Percentiles rank a stretch among this genome's conserved stretches.
phyloP scores from a whole-genome alignment of 2,113 vertebrate species.

The Macaca nemestrina region DNA sequence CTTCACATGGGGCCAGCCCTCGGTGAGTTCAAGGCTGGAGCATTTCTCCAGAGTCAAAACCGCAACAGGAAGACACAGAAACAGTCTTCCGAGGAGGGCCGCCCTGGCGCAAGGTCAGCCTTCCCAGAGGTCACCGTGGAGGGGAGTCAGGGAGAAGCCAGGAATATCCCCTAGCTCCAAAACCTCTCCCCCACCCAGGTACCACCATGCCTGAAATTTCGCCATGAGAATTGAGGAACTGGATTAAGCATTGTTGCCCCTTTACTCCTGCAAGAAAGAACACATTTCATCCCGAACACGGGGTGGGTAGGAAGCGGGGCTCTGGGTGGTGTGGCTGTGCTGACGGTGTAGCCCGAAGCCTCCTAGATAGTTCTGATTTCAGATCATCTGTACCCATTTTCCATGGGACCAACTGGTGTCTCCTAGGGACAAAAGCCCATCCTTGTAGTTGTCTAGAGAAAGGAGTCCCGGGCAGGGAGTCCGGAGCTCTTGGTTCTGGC shows the following conservation, averaged over 20 bases:
- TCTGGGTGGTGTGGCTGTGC: background rate
- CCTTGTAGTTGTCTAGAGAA: background rate
- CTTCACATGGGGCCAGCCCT: conserved; percentile 56
- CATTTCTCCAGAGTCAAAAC: conserved; percentile 73
- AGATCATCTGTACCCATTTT: background rate
- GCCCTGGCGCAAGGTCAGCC: background rate
- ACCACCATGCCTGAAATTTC: background rate
- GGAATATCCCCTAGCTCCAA: background rate
- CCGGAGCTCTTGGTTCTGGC: background rate
- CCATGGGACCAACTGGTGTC: background rate
- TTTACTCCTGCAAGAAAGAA: background rate
- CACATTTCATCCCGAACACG: fast-evolving
- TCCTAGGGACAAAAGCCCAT: background rate
- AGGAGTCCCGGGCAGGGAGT: background rate
- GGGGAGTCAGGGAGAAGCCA: background rate
- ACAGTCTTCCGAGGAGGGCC: background rate
- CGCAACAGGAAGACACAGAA: conserved; percentile 66
- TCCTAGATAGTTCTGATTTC: background rate
- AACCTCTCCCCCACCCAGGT: background rate
- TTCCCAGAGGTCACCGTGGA: background rate
- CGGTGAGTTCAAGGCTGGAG: conserved; percentile 70
- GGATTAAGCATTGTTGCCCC: fast-evolving
- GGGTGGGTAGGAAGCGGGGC: background rate
- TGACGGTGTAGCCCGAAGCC: background rate
- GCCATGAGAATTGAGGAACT: fast-evolving